These are phyloP conservation scores for Tetranychus cinnabarinus DNA, from an alignment of 1,140 invertebrate species.

Conservation along the genomic window DNA sequence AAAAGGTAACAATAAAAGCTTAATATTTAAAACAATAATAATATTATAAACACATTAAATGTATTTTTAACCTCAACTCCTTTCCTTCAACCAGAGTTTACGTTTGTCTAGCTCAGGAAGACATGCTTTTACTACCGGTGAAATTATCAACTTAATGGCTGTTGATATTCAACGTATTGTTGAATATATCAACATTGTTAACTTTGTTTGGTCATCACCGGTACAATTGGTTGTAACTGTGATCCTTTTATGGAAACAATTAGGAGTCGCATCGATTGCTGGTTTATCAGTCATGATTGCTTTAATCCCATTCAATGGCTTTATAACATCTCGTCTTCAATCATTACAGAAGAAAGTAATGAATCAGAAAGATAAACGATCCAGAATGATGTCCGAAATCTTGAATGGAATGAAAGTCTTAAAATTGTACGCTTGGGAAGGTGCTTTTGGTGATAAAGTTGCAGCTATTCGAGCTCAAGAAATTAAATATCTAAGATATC, in stretches of 20 bases:
- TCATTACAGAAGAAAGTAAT: conserved; percentile 22
- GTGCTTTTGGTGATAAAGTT: conserved; percentile 12
- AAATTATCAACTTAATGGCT: conserved; percentile 33
- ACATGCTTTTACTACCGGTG: conserved; percentile 28
- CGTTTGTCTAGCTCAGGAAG: conserved; percentile 19
- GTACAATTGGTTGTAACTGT: conserved; percentile 20
- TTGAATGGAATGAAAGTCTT: conserved; percentile 19
- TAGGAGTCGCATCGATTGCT: conserved; percentile 58
- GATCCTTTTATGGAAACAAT: conserved; percentile 22
- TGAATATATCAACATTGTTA: conserved; percentile 12
- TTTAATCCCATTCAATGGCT: conserved; percentile 25
- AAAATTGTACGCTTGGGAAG: conserved; percentile 21
- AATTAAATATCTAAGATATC: not conserved
- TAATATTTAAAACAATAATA: not conserved
- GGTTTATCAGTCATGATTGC: conserved; percentile 70
- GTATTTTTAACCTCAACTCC: not conserved
- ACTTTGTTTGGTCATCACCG: conserved; percentile 18
- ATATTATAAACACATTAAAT: not conserved
- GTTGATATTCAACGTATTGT: conserved; percentile 21
- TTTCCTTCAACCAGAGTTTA: not conserved
- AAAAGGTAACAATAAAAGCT: conserved; percentile 17
- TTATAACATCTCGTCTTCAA: conserved; percentile 21
- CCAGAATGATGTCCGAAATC: conserved; percentile 21
- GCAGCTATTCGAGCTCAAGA: not conserved
- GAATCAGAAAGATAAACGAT: conserved; percentile 19